Evolutionary conservation across 2,888 invertebrate genomes (phyloP).

Genomic region (Anorthoa munda): DNA sequence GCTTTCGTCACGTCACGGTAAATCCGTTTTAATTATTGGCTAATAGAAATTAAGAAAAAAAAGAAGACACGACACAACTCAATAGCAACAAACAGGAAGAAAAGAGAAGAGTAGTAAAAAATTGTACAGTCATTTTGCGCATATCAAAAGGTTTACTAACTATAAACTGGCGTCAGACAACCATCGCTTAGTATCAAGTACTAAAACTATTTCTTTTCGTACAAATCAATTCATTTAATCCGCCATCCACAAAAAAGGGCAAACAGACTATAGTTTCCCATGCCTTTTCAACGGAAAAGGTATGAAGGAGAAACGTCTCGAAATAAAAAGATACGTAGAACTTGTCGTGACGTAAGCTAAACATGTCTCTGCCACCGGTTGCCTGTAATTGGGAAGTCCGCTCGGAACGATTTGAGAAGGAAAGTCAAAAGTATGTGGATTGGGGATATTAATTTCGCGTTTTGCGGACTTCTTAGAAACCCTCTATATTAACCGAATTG

Average conservation of each 20-base stretch:
- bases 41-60: too few species aligned
- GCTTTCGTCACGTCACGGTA: constrained; percentile 13
- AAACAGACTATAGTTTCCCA: background rate
- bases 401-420: constrained; percentile 18
- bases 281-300: background rate
- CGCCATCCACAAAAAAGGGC: background rate
- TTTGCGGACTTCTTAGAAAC: constrained; percentile 39
- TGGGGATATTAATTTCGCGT: constrained; percentile 46
- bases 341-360: constrained; percentile 29
- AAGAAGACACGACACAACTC: too few species aligned
- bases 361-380: constrained; percentile 11
- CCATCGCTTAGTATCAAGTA: too few species aligned
- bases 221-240: background rate
- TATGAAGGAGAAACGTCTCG: too few species aligned
- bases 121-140: too few species aligned
- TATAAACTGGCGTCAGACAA: too few species aligned
- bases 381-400: constrained; percentile 33
- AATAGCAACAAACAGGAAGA: too few species aligned
- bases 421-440: constrained; percentile 31
- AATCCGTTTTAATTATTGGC: background rate
- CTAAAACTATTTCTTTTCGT: too few species aligned
- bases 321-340: background rate
- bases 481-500: constrained; percentile 46
- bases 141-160: too few species aligned
- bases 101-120: too few species aligned